Evolutionary conservation across 2,113 vertebrate species (phyloP), one percentile per base, ranked within the genome.

Genomic region (mouse (Mus musculus)): DNA sequence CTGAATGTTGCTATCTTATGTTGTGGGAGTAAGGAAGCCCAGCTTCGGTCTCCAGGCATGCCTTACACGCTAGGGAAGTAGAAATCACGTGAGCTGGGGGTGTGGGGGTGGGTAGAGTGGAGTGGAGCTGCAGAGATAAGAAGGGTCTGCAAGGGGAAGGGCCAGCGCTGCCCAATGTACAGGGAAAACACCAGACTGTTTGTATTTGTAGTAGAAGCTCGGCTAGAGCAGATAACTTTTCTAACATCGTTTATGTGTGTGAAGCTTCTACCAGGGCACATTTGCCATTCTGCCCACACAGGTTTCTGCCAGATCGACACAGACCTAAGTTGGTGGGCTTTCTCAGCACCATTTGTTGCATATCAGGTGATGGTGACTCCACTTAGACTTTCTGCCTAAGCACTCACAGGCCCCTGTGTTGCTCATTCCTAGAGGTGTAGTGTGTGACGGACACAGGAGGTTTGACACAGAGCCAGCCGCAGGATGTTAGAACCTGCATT

Each of bases 211-310:
- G n/a, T 59, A 20, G 24, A 63, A 30, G 88, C 42, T 61, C 71
- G 7, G 39, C 86, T 94, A 87, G 80, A 80, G 59, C 71, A 36
- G 26, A 87, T 88, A 13, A 54, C 54, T 82, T 96, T 69, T n/a
- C 4, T 76, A 49, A 61, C 61, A 56, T 56, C 16, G 33, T 85
- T 88, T 88, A 22, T n/a, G 73, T 12, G 11, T 92, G 59, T 61
- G 24, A 33, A 81, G 42, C 89, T 76, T 87, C 72, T 75, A 91
- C 77, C n/a, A 81, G 61, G 67, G 91, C 89, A 4, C 17, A 52
- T 56, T 80, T 90, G 42, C 52, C 49, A 13, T 90, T 46, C 87
- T 6, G 59, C 7, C 87, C 6, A 59, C 6, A 26, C 3, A 39
- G 36, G 26, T 85, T 78, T 89, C 76, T 94, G 30, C 93, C 82